Percentiles rank a stretch among this genome's conserved stretches.
Conservation (phyloP, 2,797 vertebrate genomes). For the Gephyroberyx darwinii region DNA sequence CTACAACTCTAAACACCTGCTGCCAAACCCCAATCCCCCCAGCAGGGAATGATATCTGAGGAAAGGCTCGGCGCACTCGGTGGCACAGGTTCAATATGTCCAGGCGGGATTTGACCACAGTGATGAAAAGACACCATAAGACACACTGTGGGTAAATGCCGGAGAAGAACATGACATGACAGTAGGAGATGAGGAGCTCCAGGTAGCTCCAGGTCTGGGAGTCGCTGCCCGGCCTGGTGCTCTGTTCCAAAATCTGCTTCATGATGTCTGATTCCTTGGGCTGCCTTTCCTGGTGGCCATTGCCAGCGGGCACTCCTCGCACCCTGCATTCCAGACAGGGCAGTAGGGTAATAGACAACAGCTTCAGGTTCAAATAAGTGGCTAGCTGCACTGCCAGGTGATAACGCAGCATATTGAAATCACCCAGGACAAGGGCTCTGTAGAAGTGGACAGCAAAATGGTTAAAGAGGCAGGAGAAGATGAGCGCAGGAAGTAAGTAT, state of each 20-base stretch:
- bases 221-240: conserved; percentile 10
- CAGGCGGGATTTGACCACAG: conserved; percentile 11
- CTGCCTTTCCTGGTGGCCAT: background rate
- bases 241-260: conserved; percentile 22
- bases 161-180: conserved; percentile 31
- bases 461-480: conserved; percentile 26
- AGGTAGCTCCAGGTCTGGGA: conserved; percentile 21
- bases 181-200: conserved; percentile 23
- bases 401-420: conserved; percentile 2
- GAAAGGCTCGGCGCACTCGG: conserved; percentile 19
- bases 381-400: conserved; percentile 27
- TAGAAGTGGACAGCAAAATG: conserved; percentile 34
- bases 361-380: conserved; percentile 12
- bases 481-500: conserved; percentile 21
- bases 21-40: conserved; percentile 2
- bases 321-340: background rate
- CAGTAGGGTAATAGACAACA: background rate
- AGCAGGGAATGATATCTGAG: background rate
- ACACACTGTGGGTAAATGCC: conserved; percentile 24
- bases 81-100: conserved; percentile 19
- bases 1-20: conserved; percentile 4
- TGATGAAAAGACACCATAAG: conserved; percentile 21
- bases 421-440: conserved; percentile 8
- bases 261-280: background rate
- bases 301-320: background rate